These are phyloP conservation scores for Drosophila truncata DNA, from an alignment of 1,140 invertebrate species.

Conservation along the genomic window DNA sequence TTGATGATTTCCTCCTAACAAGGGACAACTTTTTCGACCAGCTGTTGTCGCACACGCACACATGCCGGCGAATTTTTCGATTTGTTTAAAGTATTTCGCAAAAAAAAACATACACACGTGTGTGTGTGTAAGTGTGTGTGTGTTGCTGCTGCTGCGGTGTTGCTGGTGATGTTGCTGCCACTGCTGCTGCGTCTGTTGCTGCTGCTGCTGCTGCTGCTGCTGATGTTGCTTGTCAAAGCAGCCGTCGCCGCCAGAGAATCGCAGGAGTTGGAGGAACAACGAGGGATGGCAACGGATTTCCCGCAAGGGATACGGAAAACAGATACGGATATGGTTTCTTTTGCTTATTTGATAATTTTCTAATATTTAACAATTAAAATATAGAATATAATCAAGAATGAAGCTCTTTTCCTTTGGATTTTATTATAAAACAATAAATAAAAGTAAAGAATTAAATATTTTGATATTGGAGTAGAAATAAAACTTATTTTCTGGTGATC, in stretches of 20 bases:
- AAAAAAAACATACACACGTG: constrained; percentile 10
- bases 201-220: constrained; percentile 50
- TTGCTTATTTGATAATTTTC: constrained; percentile 18
- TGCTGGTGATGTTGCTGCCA: constrained; percentile 43
- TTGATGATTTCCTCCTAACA: constrained; percentile 79
- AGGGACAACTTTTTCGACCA: constrained; percentile 73
- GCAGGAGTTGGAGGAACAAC: constrained; percentile 1
- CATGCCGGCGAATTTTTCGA: constrained; percentile 51
- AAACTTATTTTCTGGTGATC: no score
- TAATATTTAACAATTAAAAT: neutral
- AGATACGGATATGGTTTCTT: constrained; percentile 10
- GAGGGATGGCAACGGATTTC: neutral
- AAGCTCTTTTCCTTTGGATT: neutral
- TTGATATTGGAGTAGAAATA: no score
- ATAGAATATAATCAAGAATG: neutral
- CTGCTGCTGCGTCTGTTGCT: no score
- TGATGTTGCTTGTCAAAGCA: constrained; percentile 66
- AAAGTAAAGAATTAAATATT: neutral
- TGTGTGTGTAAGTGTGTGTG: constrained; percentile 3
- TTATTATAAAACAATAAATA: neutral
- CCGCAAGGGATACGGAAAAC: neutral
- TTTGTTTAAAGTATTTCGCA: constrained; percentile 79
- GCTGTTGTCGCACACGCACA: constrained; percentile 66
- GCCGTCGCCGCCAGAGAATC: constrained; percentile 54
- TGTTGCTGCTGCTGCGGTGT: constrained; percentile 40